phyloP scores from a whole-genome alignment of 2,888 invertebrate species.

The Monoplex corrugatus region DNA sequence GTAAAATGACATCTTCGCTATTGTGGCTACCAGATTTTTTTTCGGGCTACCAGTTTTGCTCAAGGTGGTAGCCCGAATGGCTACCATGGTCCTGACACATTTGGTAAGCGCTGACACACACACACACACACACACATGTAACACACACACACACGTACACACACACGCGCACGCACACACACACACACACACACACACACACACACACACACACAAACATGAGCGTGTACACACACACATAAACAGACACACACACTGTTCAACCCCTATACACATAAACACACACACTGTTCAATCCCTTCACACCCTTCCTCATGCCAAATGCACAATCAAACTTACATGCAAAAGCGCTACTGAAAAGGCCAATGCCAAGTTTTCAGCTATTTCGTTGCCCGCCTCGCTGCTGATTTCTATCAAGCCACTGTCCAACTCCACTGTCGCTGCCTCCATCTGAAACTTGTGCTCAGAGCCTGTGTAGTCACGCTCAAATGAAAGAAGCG shows the following conservation, averaged over 20 bases:
- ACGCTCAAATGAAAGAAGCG: conserved; percentile 65
- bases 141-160: no score
- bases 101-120: no score
- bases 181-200: conserved; percentile 24
- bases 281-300: background rate
- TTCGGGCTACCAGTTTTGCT: no score
- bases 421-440: conserved; percentile 73
- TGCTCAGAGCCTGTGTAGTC: conserved; percentile 67
- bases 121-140: no score
- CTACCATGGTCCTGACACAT: no score
- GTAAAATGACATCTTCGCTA: no score
- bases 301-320: no score
- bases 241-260: background rate
- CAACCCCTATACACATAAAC: background rate
- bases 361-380: conserved; percentile 82
- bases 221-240: background rate
- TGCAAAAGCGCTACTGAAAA: conserved; percentile 83
- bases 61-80: no score
- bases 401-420: conserved; percentile 69
- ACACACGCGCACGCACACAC: conserved; percentile 9
- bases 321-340: conserved; percentile 69
- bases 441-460: conserved; percentile 65
- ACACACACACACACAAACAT: background rate
- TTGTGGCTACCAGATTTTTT: no score
- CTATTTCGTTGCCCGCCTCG: conserved; percentile 74